Conservation (phyloP, 1,140 invertebrate species). For the Caligus rogercresseyi region DNA sequence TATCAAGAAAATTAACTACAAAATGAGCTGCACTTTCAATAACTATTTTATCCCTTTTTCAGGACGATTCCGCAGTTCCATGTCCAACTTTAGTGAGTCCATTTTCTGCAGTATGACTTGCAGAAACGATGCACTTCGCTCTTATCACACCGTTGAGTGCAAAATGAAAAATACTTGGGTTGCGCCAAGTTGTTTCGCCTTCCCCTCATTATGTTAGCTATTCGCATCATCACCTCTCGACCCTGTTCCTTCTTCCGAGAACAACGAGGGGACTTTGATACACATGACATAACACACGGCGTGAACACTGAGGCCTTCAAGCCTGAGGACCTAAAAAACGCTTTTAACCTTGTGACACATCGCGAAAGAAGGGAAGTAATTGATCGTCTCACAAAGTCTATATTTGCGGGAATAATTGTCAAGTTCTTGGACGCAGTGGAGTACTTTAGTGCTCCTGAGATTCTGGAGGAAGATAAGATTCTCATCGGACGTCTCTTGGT, state of each 20-base stretch:
- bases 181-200: background rate
- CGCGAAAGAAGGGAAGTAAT: background rate
- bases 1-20: too few species aligned
- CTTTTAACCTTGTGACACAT: slow-evolving; percentile 9
- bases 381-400: background rate
- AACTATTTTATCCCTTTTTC: too few species aligned
- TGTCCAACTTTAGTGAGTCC: slow-evolving; percentile 15
- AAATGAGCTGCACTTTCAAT: too few species aligned
- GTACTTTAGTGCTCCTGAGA: slow-evolving; percentile 1
- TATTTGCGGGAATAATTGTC: slow-evolving; percentile 8
- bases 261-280: background rate
- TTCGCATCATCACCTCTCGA: slow-evolving; percentile 1
- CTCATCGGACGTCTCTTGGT: slow-evolving; percentile 1
- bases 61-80: background rate
- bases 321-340: background rate
- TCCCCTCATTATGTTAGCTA: slow-evolving; percentile 2
- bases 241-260: slow-evolving; percentile 9
- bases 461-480: slow-evolving; percentile 10
- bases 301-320: background rate
- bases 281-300: slow-evolving; percentile 2
- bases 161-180: background rate
- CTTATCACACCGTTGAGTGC: slow-evolving; percentile 16
- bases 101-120: slow-evolving; percentile 14
- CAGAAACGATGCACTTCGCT: background rate
- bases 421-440: background rate